These are phyloP conservation scores for Eremobia ochroleuca DNA, from an alignment of 2,888 invertebrate genomes.

Conservation along the genomic window DNA sequence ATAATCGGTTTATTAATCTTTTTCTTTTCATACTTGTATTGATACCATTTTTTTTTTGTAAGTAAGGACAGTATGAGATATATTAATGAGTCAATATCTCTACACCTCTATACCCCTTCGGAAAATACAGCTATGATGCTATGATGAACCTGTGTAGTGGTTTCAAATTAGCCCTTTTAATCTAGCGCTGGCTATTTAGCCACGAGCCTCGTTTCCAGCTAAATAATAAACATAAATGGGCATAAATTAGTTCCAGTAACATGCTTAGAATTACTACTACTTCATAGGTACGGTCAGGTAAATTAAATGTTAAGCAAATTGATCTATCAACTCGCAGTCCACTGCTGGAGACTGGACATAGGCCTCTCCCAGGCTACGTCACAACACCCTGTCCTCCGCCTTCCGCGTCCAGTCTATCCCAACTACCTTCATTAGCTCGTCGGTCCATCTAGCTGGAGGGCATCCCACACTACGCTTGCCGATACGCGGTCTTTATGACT, in stretches of 20 bases:
- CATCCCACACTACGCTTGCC: neutral
- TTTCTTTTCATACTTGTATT: too few species aligned
- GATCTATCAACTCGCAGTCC: neutral
- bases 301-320: neutral
- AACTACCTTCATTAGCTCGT: neutral
- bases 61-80: too few species aligned
- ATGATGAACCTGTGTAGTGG: neutral
- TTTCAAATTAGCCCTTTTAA: neutral
- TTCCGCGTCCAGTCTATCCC: neutral
- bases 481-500: neutral
- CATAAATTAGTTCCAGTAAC: constrained; percentile 19
- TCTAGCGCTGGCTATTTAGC: neutral
- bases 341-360: neutral
- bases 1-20: too few species aligned
- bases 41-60: too few species aligned
- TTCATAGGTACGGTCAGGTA: neutral
- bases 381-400: neutral
- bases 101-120: neutral
- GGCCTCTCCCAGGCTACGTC: neutral
- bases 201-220: neutral
- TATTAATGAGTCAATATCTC: too few species aligned
- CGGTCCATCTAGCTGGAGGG: neutral
- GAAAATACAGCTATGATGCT: neutral
- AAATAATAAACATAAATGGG: constrained; percentile 20
- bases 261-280: constrained; percentile 13